phyloP scores from a whole-genome alignment of 2,113 vertebrate species.

The Struthio camelus region DNA sequence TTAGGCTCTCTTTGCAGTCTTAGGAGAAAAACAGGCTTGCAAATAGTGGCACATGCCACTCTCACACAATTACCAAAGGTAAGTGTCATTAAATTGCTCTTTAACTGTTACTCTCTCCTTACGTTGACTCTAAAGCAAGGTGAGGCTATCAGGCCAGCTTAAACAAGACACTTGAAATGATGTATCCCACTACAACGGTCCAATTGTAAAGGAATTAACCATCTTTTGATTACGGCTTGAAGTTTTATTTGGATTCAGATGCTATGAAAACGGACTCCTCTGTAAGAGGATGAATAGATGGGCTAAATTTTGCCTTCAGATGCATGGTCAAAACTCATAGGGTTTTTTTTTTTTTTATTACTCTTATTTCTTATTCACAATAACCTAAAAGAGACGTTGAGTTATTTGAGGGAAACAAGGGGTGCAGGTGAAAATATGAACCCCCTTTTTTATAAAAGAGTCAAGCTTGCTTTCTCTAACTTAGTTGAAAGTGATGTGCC shows the following conservation, averaged over 20 bases:
- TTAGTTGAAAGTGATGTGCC: constrained; percentile 43
- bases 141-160: neutral
- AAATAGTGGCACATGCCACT: neutral
- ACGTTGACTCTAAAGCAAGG: neutral
- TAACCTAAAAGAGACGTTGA: neutral
- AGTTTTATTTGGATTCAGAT: neutral
- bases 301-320: neutral
- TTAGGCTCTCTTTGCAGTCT: neutral
- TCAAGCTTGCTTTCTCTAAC: neutral
- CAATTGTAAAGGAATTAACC: neutral
- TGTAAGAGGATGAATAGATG: neutral
- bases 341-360: neutral
- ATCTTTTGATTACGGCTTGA: neutral
- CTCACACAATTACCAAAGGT: neutral
- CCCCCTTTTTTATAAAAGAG: neutral
- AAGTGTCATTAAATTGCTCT: neutral
- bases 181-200: rapidly evolving
- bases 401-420: neutral
- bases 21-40: neutral
- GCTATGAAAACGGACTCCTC: neutral
- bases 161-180: neutral
- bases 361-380: neutral
- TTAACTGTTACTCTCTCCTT: neutral
- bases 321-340: neutral
- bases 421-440: neutral